Conservation (phyloP, 2,888 invertebrate species). For the Agonopterix heracliana region DNA sequence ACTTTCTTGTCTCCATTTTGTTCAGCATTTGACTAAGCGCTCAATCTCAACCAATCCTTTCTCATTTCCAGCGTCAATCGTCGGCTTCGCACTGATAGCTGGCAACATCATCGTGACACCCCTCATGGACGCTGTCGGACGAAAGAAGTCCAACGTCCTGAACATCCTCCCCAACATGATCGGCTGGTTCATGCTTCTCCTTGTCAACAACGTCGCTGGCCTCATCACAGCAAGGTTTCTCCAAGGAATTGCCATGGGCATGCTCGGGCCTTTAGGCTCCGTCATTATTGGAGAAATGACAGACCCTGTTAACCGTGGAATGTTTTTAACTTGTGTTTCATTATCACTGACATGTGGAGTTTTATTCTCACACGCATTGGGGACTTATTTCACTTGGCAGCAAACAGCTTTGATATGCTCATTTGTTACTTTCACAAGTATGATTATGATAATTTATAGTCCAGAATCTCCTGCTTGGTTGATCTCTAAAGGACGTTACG, state of each 20-base stretch:
- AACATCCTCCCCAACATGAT: constrained; percentile 68
- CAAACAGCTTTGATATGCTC: constrained; percentile 71
- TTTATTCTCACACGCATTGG: constrained; percentile 77
- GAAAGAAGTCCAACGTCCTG: constrained; percentile 73
- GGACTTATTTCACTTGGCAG: constrained; percentile 77
- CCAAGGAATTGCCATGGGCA: constrained; percentile 73
- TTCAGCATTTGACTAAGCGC: too few species aligned
- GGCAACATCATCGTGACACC: constrained; percentile 77
- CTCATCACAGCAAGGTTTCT: constrained; percentile 71
- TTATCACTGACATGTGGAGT: constrained; percentile 79
- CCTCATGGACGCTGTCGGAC: constrained; percentile 73
- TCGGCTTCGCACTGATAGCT: constrained; percentile 75
- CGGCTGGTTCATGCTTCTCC: constrained; percentile 76
- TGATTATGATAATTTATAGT: constrained; percentile 69
- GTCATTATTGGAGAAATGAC: constrained; percentile 78
- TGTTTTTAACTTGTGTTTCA: constrained; percentile 77
- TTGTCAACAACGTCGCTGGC: constrained; percentile 57
- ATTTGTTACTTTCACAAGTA: constrained; percentile 64
- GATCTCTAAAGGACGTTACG: constrained; percentile 71
- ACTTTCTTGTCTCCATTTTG: too few species aligned
- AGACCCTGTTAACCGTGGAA: constrained; percentile 77
- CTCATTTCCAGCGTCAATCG: constrained; percentile 71
- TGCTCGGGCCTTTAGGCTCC: constrained; percentile 71
- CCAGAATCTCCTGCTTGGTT: constrained; percentile 83
- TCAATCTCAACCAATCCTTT: neutral